A percentile compares a stretch with the other conserved stretches of the same genome.
Conservation (phyloP, 2,888 invertebrate species). For the Hemaris fuciformis region DNA sequence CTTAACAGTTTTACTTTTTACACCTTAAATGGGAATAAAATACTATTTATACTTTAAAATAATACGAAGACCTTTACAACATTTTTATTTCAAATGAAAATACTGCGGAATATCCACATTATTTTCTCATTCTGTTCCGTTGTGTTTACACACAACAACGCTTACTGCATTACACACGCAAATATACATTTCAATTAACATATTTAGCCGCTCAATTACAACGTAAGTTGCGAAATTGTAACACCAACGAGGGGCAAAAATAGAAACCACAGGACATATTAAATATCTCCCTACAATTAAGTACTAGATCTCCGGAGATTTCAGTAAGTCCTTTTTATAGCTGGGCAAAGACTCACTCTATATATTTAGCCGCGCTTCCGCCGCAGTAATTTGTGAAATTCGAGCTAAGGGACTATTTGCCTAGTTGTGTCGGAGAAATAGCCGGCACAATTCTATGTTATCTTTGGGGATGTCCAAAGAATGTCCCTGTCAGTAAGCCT, state of each 20-base stretch:
- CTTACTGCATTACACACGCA: not conserved
- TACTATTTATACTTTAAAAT: no score
- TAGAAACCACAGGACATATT: slow-evolving; percentile 14
- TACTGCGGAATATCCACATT: not conserved
- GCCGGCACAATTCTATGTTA: slow-evolving; percentile 32
- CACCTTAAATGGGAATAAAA: no score
- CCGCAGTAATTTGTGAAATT: slow-evolving; percentile 43
- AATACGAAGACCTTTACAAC: no score
- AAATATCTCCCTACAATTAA: slow-evolving; percentile 31
- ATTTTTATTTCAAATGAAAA: no score
- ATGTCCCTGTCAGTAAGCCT: slow-evolving; percentile 37
- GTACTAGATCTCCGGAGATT: slow-evolving; percentile 33
- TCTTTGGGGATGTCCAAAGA: slow-evolving; percentile 38
- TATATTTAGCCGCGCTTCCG: slow-evolving; percentile 37
- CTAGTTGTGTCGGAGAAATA: slow-evolving; percentile 28
- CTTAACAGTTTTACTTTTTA: no score
- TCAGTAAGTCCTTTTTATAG: slow-evolving; percentile 39
- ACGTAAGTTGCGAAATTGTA: slow-evolving; percentile 25
- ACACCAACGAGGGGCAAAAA: not conserved
- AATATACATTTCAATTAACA: slow-evolving; percentile 11
- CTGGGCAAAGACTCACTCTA: slow-evolving; percentile 35
- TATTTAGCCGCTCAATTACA: slow-evolving; percentile 20
- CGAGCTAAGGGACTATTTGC: slow-evolving; percentile 39
- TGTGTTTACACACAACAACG: not conserved
- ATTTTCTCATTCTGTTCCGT: not conserved